Base-by-base conservation (phyloP, 2,797 vertebrate species). In the Dendrocincla tyrannina region DNA sequence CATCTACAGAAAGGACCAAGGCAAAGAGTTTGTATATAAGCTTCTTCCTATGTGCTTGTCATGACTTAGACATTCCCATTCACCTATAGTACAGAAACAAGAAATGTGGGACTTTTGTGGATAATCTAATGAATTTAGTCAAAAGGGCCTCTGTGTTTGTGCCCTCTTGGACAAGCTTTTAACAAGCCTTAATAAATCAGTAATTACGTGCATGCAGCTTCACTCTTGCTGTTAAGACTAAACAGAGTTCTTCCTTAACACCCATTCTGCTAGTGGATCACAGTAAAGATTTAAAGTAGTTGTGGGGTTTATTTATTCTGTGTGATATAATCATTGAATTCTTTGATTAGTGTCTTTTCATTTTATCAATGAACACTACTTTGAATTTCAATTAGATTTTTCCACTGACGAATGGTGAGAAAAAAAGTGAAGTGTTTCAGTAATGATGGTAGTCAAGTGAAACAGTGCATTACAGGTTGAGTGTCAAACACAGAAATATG, bases 131-230 rank as follows among this genome's bases (percentile, higher is more conserved):
- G 33, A 72, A 44, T 89, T 89, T 72, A 77, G 59, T 70, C n/a
- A 67, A 35, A 89, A 76, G 9, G 7, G 5, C n/a, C 10, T 81
- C 25, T 52, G 13, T 80, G 8, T 39, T 69, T 84, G 23, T 87
- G 32, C 22, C 68, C 28, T 58, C n/a, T 58, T 35, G 63, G 30
- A 91, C n/a, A 89, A 81, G 35, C 28, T 89, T 92, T 87, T 88
- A 53, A 49, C 23, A 91, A 82, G 5, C 35, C 58, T 68, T 85
- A 76, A 90, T 76, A 73, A 90, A 93, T 85, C 41, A 62, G 22
- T 76, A 85, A 76, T 74, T 53, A 37, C 58, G 6, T 41, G 8
- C 30, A 15, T 37, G 30, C 7, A 66, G 80, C 28, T 91, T 84
- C 28, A 37, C 3, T 88, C 42, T 78, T 75, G 19, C 41, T 77